Percentiles rank a stretch among this genome's conserved stretches.
Conservation (phyloP, 1,140 invertebrate species). For the Neuroterus valhalla region DNA sequence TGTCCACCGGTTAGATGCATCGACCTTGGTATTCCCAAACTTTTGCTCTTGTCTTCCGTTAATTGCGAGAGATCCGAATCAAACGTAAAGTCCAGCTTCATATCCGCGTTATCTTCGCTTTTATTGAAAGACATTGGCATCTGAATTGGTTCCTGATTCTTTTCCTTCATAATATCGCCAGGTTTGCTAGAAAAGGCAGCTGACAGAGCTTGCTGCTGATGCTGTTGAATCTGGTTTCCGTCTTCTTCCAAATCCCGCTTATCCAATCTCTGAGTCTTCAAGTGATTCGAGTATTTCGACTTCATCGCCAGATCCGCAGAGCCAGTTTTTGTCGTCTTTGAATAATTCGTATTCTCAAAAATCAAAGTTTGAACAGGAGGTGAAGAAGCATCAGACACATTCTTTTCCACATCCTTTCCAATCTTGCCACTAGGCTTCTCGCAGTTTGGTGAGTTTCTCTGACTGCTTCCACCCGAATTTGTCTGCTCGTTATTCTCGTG, state of each 20-base stretch:
- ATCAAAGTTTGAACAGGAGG: conserved; percentile 91
- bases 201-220: conserved; percentile 70
- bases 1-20: conserved; percentile 78
- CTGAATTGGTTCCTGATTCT: conserved; percentile 77
- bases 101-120: conserved; percentile 87
- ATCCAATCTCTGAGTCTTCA: conserved; percentile 70
- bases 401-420: conserved; percentile 73
- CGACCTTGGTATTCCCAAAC: conserved; percentile 79
- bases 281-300: conserved; percentile 73
- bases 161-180: conserved; percentile 76
- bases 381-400: conserved; percentile 82
- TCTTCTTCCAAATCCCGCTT: conserved; percentile 71
- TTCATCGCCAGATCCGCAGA: conserved; percentile 71
- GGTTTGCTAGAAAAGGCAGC: conserved; percentile 79
- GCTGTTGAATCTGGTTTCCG: conserved; percentile 58
- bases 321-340: conserved; percentile 74
- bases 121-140: conserved; percentile 80
- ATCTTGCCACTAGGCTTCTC: conserved; percentile 69
- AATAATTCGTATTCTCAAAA: conserved; percentile 93
- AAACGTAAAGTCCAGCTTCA: conserved; percentile 94
- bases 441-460: conserved; percentile 75
- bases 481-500: conserved; percentile 61
- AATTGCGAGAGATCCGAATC: conserved; percentile 86
- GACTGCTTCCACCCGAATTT: conserved; percentile 73
- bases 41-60: conserved; percentile 84